Base-by-base conservation (phyloP, 2,113 vertebrate species). In the Alligator sinensis region DNA sequence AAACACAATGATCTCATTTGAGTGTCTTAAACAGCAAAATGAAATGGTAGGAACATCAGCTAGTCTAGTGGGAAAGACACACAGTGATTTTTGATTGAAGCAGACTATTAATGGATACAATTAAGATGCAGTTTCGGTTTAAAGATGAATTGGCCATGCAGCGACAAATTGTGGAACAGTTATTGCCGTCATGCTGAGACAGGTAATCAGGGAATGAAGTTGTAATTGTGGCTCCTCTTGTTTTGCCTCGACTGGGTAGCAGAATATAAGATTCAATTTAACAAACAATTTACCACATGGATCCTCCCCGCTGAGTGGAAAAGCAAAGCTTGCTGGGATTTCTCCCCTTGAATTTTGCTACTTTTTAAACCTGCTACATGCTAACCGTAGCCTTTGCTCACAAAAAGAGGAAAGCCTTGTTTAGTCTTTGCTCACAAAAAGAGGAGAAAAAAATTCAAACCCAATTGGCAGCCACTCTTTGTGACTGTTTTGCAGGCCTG, bases 121-220 rank as follows among this genome's bases (percentile, higher is more conserved):
- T 99, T 98, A 98, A 98, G 97, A 97, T 94, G 96, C 97, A 9
- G 78, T 94, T 97, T 97, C 97, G 94, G 93, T 97, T 97, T 97
- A 97, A 97, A 97, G 97, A 98, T 96, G 97, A 98, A 98, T 97
- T 96, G 97, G 89, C 97, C 93, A 70, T 80, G 97, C 96, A 98
- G 97, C 21, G 27, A 96, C 97, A 98, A 98, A 98, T 93, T 97
- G 97, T 91, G 92, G 91, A 91, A 94, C 95, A 96, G 92, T 98
- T 97, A 95, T 93, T 97, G 94, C 97, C 96, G 93, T 96, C 97
- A 98, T 6, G 95, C 96, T 98, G 98, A 92, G 95, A 97, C 97
- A 97, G 94, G 97, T 97, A 98, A 98, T 98, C 98, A 97, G 97
- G 94, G 96, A 96, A 97, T 88, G 93, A 98, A 97, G 86, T 1